Evolutionary conservation across 92 coral and sea anemone genomes (phyloP).

Genomic region (Pocillopora grandis): DNA sequence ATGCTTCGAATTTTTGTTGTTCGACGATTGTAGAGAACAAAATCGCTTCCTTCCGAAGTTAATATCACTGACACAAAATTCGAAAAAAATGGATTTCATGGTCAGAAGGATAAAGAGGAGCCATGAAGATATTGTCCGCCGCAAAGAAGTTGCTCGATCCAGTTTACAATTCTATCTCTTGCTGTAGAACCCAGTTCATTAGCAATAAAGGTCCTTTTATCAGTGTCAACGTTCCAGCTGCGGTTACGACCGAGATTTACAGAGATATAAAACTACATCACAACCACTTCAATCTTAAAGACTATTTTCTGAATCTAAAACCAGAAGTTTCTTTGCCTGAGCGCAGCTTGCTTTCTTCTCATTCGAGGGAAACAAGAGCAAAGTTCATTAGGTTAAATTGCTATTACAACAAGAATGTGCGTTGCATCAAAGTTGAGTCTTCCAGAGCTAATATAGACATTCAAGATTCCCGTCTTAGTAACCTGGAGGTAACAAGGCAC

Average conservation of each 20-base stretch:
- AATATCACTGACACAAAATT: neutral
- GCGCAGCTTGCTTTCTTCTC: neutral
- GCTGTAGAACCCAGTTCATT: neutral
- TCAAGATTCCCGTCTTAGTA: neutral
- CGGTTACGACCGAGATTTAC: constrained; percentile 7
- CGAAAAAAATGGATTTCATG: neutral
- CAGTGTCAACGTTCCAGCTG: neutral
- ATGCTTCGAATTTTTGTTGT: too few relatives aligned
- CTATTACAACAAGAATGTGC: neutral
- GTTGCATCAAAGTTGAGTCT: neutral
- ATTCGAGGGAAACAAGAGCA: neutral
- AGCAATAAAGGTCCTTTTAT: constrained; percentile 3
- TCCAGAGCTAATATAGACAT: neutral
- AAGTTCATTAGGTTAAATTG: neutral
- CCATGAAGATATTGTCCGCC: neutral
- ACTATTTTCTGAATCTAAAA: too few relatives aligned
- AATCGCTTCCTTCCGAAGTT: neutral
- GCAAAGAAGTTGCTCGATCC: neutral
- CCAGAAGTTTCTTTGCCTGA: neutral
- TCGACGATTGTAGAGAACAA: too few relatives aligned
- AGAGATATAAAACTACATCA: neutral
- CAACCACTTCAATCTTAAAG: neutral
- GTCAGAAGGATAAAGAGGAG: neutral
- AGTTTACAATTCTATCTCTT: neutral
- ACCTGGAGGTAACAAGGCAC: neutral